A percentile compares a stretch with the other conserved stretches of the same genome.
These are phyloP conservation scores for Malaclemys terrapin DNA, from an alignment of 2,113 vertebrate species.

Conservation along the genomic window DNA sequence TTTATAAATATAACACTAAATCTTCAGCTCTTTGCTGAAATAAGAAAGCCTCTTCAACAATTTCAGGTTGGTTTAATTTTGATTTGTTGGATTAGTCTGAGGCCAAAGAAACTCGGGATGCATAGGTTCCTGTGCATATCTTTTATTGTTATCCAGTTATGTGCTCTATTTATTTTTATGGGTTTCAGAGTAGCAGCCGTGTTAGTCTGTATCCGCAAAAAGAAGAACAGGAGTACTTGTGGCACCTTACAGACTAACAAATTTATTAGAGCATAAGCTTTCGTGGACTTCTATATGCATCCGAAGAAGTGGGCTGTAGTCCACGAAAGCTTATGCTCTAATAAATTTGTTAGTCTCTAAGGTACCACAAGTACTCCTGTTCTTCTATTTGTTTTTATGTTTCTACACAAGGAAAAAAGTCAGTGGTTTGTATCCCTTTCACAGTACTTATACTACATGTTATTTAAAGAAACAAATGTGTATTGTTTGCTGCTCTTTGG, in stretches of 20 bases:
- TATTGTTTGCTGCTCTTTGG: neutral
- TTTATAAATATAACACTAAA: neutral
- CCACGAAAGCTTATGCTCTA: no score
- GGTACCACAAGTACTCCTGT: no score
- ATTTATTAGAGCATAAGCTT: no score
- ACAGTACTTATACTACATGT: neutral
- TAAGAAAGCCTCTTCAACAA: neutral
- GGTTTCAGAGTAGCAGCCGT: no score
- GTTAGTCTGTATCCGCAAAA: no score
- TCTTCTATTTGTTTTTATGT: neutral
- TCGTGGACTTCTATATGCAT: no score
- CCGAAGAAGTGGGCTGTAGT: no score
- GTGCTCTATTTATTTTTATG: neutral
- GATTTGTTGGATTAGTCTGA: neutral
- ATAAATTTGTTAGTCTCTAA: no score
- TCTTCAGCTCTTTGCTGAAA: slow-evolving; percentile 4
- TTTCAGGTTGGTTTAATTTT: neutral
- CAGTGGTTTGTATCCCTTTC: neutral
- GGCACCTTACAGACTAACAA: no score
- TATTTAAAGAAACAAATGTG: slow-evolving; percentile 6
- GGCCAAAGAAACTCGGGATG: neutral
- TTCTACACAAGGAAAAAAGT: neutral
- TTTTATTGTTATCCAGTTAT: neutral
- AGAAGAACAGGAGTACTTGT: no score
- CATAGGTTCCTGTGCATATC: accelerated